Conservation (phyloP, 2,888 invertebrate species). For the Pristionchus japonicus region DNA sequence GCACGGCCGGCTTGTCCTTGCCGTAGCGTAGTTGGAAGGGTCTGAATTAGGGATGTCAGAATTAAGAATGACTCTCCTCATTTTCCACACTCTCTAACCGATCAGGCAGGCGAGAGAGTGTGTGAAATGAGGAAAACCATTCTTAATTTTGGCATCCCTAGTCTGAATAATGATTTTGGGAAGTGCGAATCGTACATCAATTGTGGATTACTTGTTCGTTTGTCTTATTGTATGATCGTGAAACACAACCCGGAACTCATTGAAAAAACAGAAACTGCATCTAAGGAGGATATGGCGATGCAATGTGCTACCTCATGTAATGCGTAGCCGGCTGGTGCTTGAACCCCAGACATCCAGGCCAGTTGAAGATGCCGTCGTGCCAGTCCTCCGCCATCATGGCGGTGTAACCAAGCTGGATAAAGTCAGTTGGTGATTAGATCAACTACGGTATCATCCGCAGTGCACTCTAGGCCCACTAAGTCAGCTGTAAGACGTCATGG, state of each 20-base stretch:
- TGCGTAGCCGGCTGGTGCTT: constrained; percentile 40
- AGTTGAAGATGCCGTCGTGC: constrained; percentile 41
- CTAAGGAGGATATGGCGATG: not conserved
- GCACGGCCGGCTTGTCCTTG: not conserved
- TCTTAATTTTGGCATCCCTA: no score
- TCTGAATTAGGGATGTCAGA: no score
- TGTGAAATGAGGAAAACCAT: no score
- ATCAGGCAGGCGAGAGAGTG: no score
- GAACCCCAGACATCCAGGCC: constrained; percentile 44
- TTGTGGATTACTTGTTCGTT: not conserved
- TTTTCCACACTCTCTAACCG: no score
- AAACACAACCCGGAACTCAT: not conserved
- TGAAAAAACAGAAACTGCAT: not conserved
- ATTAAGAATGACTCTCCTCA: no score
- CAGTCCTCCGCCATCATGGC: constrained; percentile 47
- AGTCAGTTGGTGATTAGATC: no score
- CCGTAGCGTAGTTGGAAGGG: constrained; percentile 30
- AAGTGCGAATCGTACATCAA: not conserved
- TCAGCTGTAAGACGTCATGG: not conserved
- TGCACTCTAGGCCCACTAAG: not conserved
- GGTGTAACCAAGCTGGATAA: constrained; percentile 32
- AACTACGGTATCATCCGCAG: not conserved
- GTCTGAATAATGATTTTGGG: no score
- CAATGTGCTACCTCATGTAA: constrained; percentile 26
- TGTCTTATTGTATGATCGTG: not conserved